Base-by-base conservation (phyloP, 1,140 invertebrate genomes). In the Nephila pilipes region DNA sequence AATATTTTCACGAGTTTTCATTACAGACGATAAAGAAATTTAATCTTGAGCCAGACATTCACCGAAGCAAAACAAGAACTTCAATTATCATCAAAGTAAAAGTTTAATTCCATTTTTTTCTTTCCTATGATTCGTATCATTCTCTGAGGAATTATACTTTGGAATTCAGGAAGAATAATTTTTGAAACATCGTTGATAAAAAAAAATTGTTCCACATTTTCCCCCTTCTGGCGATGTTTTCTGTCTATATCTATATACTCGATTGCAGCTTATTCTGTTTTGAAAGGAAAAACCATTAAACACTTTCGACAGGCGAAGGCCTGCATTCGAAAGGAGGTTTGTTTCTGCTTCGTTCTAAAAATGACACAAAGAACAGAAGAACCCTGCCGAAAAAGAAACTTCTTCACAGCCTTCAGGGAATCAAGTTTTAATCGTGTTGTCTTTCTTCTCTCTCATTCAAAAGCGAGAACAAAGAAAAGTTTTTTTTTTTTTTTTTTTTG, bases 341-440 rank as follows among this genome's bases (percentile, higher is more conserved):
- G 25, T 83, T 83, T 38, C 46, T 54, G 54, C 54, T 83, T 38
- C 46, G 12, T 54, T 22, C 54, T n/a, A 83, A 83, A 81, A 83
- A 83, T 54, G 80, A 83, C 38, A 55, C 38, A 54, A 83, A 55
- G n/a, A 25, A 85, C 16, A 20, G 18, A 16, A 36, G 25, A 32
- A 58, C n/a, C 29, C 5, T 25, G 54, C 83, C 18, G 25, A 85
- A 85, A 81, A 85, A 83, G 80, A 58, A 85, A 85, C 83, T 85
- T 85, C 16, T 85, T 57, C 55, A 5, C n/a, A 58, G 55, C 57
- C 83, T 85, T 58, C 83, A 20, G 83, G 83, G 83, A 85, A 85
- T 85, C 83, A 57, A 85, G 83, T 85, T 85, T 85, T 85, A 85
- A 85, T 85, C 83, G 83, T 29, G 55, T 85, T 85, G 83, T 85